These are phyloP conservation scores for Drosophila simulans DNA, from an alignment of 1,140 invertebrate genomes.

Conservation along the genomic window DNA sequence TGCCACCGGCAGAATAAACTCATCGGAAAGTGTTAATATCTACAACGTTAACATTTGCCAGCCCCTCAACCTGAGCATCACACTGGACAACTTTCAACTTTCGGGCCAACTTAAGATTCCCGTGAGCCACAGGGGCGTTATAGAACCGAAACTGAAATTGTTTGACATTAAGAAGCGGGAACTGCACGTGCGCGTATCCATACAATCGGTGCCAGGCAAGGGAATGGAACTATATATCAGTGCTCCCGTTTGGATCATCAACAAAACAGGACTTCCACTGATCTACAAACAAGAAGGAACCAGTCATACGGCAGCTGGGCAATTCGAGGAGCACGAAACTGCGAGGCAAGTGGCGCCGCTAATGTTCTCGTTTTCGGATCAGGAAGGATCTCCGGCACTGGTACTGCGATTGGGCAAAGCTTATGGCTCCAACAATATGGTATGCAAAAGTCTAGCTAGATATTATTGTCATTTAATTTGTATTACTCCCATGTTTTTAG, in stretches of 20 bases:
- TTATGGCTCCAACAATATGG: constrained; percentile 68
- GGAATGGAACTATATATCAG: constrained; percentile 90
- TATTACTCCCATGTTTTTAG: constrained; percentile 66
- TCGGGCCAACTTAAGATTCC: constrained; percentile 87
- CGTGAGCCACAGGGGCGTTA: constrained; percentile 84
- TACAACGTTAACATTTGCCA: constrained; percentile 89
- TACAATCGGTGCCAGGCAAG: constrained; percentile 84
- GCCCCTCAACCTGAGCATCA: constrained; percentile 89
- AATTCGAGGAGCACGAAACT: constrained; percentile 97
- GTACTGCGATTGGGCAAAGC: constrained; percentile 81
- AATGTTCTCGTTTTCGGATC: constrained; percentile 96
- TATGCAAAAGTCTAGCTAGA: constrained; percentile 17
- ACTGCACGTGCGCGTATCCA: constrained; percentile 89
- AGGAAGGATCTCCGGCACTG: constrained; percentile 89
- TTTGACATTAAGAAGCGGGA: constrained; percentile 90
- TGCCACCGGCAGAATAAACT: constrained; percentile 87
- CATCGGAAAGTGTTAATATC: constrained; percentile 83
- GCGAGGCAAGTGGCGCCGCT: constrained; percentile 96
- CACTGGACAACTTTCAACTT: constrained; percentile 92
- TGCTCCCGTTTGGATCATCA: constrained; percentile 97
- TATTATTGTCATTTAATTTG: not conserved
- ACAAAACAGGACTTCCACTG: constrained; percentile 97
- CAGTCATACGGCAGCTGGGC: constrained; percentile 92
- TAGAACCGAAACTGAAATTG: constrained; percentile 86
- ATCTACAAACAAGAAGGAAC: constrained; percentile 96